These are phyloP conservation scores for Accipiter virgatus DNA, from an alignment of 2,113 vertebrate genomes.

Conservation along the genomic window DNA sequence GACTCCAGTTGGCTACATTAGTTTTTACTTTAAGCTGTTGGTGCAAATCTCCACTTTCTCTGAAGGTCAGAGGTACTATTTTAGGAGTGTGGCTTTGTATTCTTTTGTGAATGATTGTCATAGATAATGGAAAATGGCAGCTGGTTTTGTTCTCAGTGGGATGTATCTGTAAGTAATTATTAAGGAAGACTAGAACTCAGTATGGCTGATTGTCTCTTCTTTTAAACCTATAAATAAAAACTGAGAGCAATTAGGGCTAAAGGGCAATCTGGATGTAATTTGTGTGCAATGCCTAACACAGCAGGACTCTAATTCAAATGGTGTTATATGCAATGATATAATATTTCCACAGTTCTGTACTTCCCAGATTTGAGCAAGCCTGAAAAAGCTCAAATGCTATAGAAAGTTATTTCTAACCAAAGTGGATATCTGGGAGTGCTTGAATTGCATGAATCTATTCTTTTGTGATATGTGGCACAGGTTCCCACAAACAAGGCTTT, in stretches of 20 bases:
- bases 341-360: constrained; percentile 40
- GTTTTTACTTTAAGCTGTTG: background rate
- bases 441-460: background rate
- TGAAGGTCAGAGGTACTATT: background rate
- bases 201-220: background rate
- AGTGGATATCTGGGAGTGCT: background rate
- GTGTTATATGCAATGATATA: constrained; percentile 1
- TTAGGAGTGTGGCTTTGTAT: background rate
- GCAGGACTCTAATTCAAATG: constrained; percentile 49
- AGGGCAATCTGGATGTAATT: constrained; percentile 60
- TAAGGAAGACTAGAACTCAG: constrained; percentile 24
- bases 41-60: background rate
- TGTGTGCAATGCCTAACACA: constrained; percentile 38
- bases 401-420: constrained; percentile 16
- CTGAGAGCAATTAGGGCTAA: constrained; percentile 50
- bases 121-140: constrained; percentile 38
- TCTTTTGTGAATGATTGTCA: background rate
- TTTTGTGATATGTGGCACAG: rapidly evolving
- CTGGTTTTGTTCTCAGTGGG: constrained; percentile 36
- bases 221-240: constrained; percentile 56
- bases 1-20: background rate
- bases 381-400: background rate
- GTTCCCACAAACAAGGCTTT: background rate
- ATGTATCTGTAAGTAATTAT: constrained; percentile 58
- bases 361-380: background rate